These are phyloP conservation scores for Pseudomyrmex sp. DNA, from an alignment of 1,140 invertebrate species.

Conservation along the genomic window DNA sequence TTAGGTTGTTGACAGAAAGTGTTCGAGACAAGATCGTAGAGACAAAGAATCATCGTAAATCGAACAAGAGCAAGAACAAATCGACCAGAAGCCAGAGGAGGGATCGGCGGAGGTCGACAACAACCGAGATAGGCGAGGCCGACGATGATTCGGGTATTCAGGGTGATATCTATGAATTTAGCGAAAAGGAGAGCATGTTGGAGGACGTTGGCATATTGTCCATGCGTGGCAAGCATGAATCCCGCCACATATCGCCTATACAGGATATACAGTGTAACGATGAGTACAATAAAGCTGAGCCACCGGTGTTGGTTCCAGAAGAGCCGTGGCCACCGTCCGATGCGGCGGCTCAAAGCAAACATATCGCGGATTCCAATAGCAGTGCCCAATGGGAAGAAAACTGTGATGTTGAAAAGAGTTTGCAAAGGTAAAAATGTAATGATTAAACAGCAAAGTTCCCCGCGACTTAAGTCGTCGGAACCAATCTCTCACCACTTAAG, in stretches of 20 bases:
- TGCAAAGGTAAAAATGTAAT: constrained; percentile 62
- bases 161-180: constrained; percentile 84
- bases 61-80: constrained; percentile 75
- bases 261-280: too few species aligned
- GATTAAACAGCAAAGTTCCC: neutral
- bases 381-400: constrained; percentile 67
- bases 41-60: constrained; percentile 63
- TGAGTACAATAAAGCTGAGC: constrained; percentile 31
- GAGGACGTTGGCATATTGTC: constrained; percentile 80
- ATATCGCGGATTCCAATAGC: constrained; percentile 41
- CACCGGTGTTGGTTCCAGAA: constrained; percentile 69
- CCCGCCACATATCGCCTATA: constrained; percentile 54
- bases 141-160: constrained; percentile 84
- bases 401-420: constrained; percentile 65
- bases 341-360: constrained; percentile 61
- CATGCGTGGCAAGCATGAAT: constrained; percentile 72
- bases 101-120: constrained; percentile 74
- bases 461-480: too few species aligned
- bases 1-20: neutral
- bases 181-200: constrained; percentile 82
- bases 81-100: constrained; percentile 80
- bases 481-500: too few species aligned
- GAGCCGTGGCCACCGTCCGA: constrained; percentile 74
- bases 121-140: constrained; percentile 76
- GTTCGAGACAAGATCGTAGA: neutral